Base-by-base conservation (phyloP, 92 coral and sea anemone genomes). In the Palythoa heliodiscus region DNA sequence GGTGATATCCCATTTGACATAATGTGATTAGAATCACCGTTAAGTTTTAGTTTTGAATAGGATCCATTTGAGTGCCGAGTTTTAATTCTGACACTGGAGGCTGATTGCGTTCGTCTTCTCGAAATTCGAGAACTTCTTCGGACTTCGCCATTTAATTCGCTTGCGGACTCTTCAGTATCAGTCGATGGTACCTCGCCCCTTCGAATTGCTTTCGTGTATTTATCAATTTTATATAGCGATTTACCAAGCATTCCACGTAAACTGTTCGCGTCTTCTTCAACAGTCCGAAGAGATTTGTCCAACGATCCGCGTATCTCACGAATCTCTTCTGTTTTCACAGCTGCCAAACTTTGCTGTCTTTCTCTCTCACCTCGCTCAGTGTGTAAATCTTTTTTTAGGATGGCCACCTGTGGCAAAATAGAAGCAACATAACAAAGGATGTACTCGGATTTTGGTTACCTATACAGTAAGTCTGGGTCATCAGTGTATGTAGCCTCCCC, bases 231-330 rank as follows among this genome's bases (percentile, higher is more conserved):
- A 48, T 95, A 95, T 54, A 94, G 92, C 14, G 95, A 94, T 85
- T 94, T 94, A 17, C 98, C 98, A 52, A 94, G 98, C 98, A 94
- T 94, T 57, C 93, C 91, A 17, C 98, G 93, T 22, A 94, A 86
- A 48, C 90, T 92, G 82, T 76, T 94, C 61, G 98, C 98, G 61
- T 94, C 98, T 70, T 94, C 93, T 58, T 93, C 98, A 60, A 94
- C 98, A 37, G 93, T 93, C 52, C 89, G 93, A 15, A 94, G 91
- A 7, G 98, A 92, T 40, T 92, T 94, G 17, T 93, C 95, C 39
- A 94, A 87, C 43, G 98, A 94, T 5, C 92, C 86, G 14, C 98
- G 95, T 55, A 94, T 95, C 57, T 92, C 98, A 77, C 98, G 91
- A 43, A 94, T 91, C 76, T 94, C 98, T 58, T 94, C 98, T 29